Evolutionary conservation across 2,797 vertebrate species (phyloP).

Genomic region (Sternarchorhynchus goeldii): DNA sequence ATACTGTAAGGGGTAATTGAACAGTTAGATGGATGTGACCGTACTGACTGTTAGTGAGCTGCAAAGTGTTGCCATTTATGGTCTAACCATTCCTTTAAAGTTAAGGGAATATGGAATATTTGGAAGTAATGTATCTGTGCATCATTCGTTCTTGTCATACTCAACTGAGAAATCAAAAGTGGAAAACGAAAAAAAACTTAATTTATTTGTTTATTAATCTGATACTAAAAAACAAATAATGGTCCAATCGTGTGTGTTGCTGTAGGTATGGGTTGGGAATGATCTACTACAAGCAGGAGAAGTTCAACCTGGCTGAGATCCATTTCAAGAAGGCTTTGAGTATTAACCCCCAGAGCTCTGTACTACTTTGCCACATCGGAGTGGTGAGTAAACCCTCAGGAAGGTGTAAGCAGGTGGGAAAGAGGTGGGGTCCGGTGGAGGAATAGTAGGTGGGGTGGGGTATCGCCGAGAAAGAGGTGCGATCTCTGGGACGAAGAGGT

Average conservation of each 20-base stretch:
- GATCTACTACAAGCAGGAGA: slow-evolving; percentile 99
- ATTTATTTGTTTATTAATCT: background rate
- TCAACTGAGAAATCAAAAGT: no score
- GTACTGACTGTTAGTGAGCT: background rate
- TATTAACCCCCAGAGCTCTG: slow-evolving; percentile 98
- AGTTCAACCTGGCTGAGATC: slow-evolving; percentile 96
- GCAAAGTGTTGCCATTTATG: no score
- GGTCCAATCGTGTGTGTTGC: background rate
- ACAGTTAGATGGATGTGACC: background rate
- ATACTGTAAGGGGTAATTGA: background rate
- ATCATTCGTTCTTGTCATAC: no score
- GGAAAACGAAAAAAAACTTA: background rate
- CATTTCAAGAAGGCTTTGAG: slow-evolving; percentile 98
- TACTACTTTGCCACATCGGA: slow-evolving; percentile 96
- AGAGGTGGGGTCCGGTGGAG: no score
- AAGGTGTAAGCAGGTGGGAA: no score
- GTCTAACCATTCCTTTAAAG: no score
- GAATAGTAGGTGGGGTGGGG: no score
- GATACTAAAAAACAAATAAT: no score
- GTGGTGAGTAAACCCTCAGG: slow-evolving; percentile 81
- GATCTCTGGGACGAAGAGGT: no score
- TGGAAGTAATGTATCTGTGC: no score
- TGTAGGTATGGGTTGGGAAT: slow-evolving; percentile 96
- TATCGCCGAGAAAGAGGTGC: no score
- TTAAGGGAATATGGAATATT: no score